Evolutionary conservation across 1,140 invertebrate species (phyloP), one percentile per base, ranked within the genome.

Genomic region (Pachyrhynchus sulphureomaculatus): DNA sequence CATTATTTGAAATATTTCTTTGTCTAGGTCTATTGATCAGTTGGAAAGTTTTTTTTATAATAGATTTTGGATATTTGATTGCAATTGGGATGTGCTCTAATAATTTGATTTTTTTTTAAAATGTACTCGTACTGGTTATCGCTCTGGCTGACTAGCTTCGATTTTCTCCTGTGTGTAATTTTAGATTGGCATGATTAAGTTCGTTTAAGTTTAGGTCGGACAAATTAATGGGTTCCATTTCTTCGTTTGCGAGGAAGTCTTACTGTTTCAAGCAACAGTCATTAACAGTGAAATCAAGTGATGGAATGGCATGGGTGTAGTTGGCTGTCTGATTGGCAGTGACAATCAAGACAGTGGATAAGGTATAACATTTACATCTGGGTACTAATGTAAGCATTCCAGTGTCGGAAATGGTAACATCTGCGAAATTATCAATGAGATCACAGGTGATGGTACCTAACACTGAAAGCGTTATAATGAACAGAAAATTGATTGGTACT

Each of bases 291-390:
- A 62, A 53, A 15, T 64, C 41, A 4, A 64, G 20, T 10, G 17
- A 8, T 2, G 62, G 48, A 10, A 59, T 54, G n/a, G n/a, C n/a
- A n/a, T n/a, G n/a, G n/a, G n/a, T n/a, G n/a, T n/a, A n/a, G n/a
- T n/a, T n/a, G n/a, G 24, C 26, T 53, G 21, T 64, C 36, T 9
- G 55, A 21, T 64, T 59, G 6, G 42, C 45, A 6, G 26, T 34
- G 8, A 42, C 21, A 9, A 24, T 13, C 9, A 57, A 26, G 6
- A 64, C n/a, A n/a, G 62, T 53, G 10, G 41, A 58, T n/a, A 59
- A 33, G 2, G 62, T 64, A 26, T 47, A 64, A 32, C 49, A 53
- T 44, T 64, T 54, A 20, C 62, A 64, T 36, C n/a, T 13, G 24
- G 45, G 8, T 44, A 21, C 6, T n/a, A 64, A 13, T 21, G 21